Evolutionary conservation across 2,113 vertebrate genomes (phyloP), one percentile per base, ranked within the genome.

Genomic region (Perca fluviatilis): DNA sequence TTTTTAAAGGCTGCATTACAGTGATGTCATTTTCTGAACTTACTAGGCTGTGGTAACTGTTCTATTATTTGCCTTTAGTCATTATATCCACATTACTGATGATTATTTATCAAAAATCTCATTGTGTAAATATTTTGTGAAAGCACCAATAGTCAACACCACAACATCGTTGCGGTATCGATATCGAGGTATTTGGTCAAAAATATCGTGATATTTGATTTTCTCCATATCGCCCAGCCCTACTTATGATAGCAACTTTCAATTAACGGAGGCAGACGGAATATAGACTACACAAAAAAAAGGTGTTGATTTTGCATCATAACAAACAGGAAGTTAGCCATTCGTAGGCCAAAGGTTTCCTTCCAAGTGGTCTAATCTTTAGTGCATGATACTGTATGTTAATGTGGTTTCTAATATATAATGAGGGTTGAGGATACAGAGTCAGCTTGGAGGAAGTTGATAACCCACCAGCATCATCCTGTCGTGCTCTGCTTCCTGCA

Each of bases 401-500:
- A 50, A 77, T 74, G 61, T 46, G 57, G 23, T 50, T 76, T 69
- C 18, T 19, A 4, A 66, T 80, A 58, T 70, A 36, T 54, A 75
- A 53, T 36, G 14, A 80, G 30, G 25, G 10, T 21, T 65, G 23
- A 77, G 77, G 81, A 80, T 61, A 65, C 60, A 64, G 72, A 50
- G 56, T 75, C 27, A 25, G 47, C 12, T 5, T 84, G 88, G 67
- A 85, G 90, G 85, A 91, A 82, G 82, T 18, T 21, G 89, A 92
- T 87, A 93, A 91, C 95, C 93, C 95, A 99, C 98, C 98, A 99
- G 95, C 98, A 99, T 99, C 94, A 98, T 98, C 90, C 98, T 96
- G 92, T 98, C 98, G 2, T 97, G 95, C 92, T 99, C 98, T 76
- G 97, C 97, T 92, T 99, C 98, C 0, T 98, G 97, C 57, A 99